phyloP scores from a whole-genome alignment of 2,797 vertebrate species.

The Enteromius anoplus region DNA sequence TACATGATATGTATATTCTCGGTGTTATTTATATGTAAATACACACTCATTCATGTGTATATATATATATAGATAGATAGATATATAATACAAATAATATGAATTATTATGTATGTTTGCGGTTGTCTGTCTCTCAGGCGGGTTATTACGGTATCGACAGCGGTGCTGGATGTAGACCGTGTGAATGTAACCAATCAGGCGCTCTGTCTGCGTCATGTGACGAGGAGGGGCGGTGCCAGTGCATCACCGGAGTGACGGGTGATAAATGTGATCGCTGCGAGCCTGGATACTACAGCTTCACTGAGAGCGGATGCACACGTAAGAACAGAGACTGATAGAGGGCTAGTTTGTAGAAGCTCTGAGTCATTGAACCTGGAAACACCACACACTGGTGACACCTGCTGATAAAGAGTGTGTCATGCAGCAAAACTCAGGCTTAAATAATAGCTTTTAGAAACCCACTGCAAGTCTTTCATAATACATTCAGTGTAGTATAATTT shows the following conservation, averaged over 20 bases:
- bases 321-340: constrained; percentile 53
- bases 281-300: constrained; percentile 80
- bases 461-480: no score
- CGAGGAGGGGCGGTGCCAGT: constrained; percentile 82
- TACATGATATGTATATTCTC: no score
- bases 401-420: no score
- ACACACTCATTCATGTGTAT: no score
- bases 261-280: constrained; percentile 85
- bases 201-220: constrained; percentile 79
- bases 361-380: no score
- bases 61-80: no score
- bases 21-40: no score
- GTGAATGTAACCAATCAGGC: constrained; percentile 81
- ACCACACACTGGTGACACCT: no score
- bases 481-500: no score
- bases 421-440: no score
- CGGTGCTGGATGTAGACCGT: constrained; percentile 80
- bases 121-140: constrained; percentile 67
- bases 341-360: not conserved
- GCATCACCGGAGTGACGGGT: constrained; percentile 82
- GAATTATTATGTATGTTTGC: not conserved
- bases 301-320: constrained; percentile 83
- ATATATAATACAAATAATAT: no score
- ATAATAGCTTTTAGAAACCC: no score
- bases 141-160: constrained; percentile 82